Evolutionary conservation across 2,797 vertebrate species (phyloP).

Genomic region (Apogon hyalosoma): DNA sequence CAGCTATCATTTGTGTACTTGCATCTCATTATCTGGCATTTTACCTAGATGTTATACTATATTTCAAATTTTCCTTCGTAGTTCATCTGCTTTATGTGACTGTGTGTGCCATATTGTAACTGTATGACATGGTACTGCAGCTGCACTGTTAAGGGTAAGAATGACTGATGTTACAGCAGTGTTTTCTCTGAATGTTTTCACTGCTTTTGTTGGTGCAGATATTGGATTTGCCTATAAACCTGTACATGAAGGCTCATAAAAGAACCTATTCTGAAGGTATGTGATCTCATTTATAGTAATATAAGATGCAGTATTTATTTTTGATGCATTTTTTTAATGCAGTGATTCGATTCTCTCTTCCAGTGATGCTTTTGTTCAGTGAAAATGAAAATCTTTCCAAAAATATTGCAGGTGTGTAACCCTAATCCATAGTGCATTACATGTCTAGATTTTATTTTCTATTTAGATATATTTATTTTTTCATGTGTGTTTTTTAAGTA

Average conservation of each 20-base stretch:
- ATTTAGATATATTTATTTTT: background rate
- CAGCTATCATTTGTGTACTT: no score
- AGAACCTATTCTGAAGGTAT: constrained; percentile 56
- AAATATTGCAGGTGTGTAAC: constrained; percentile 53
- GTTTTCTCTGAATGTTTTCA: background rate
- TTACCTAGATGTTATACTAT: no score
- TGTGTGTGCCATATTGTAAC: no score
- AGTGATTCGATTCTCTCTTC: constrained; percentile 5
- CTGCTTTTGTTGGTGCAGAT: constrained; percentile 55
- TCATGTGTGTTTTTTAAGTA: background rate
- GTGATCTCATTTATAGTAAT: background rate
- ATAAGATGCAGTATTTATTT: background rate
- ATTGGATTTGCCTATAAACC: constrained; percentile 53
- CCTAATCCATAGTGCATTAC: background rate
- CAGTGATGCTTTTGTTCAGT: constrained; percentile 54
- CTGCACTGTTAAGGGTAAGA: no score
- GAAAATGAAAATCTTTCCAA: constrained; percentile 43
- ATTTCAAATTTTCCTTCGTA: no score
- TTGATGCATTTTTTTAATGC: background rate
- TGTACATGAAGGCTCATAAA: background rate
- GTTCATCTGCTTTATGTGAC: no score
- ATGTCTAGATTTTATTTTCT: background rate
- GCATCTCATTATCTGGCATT: no score
- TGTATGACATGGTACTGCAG: background rate
- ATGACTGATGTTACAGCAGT: background rate